Conservation (phyloP, 2,113 vertebrate genomes). For the Callipepla squamata region DNA sequence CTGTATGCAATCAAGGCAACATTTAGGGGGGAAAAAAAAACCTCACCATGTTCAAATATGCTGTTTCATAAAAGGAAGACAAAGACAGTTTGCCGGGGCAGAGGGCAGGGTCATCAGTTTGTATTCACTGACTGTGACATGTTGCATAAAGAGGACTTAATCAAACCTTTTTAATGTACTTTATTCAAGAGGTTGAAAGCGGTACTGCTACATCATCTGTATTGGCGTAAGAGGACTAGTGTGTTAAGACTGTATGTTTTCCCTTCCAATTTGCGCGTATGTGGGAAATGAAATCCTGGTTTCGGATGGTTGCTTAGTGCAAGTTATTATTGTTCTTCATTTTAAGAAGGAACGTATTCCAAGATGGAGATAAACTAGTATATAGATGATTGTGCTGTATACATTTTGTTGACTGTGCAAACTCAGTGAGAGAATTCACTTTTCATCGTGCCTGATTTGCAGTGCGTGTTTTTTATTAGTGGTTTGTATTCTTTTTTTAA, state of each 20-base stretch:
- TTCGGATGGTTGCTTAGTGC: background rate
- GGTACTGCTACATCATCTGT: background rate
- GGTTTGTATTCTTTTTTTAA: fast-evolving
- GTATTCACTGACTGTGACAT: conserved; percentile 44
- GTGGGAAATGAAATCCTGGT: background rate
- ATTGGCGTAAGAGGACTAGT: conserved; percentile 1
- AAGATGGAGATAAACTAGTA: background rate
- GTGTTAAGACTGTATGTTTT: background rate
- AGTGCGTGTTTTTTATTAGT: background rate
- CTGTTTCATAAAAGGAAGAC: conserved; percentile 12
- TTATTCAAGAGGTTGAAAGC: conserved; percentile 45
- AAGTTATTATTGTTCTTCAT: background rate
- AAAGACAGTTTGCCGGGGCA: conserved; percentile 48
- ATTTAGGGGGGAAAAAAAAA: conserved; percentile 19
- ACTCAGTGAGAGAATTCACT: background rate
- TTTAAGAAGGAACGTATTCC: background rate
- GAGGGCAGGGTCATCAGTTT: conserved; percentile 51
- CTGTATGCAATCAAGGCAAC: background rate
- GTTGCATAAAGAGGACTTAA: conserved; percentile 48
- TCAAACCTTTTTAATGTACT: conserved; percentile 54
- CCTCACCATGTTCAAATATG: background rate
- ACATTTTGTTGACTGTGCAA: background rate
- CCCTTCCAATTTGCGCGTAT: background rate
- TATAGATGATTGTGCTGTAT: background rate
- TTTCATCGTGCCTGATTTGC: background rate